These are phyloP conservation scores for Eurois occulta DNA, from an alignment of 2,888 invertebrate genomes.

Conservation along the genomic window DNA sequence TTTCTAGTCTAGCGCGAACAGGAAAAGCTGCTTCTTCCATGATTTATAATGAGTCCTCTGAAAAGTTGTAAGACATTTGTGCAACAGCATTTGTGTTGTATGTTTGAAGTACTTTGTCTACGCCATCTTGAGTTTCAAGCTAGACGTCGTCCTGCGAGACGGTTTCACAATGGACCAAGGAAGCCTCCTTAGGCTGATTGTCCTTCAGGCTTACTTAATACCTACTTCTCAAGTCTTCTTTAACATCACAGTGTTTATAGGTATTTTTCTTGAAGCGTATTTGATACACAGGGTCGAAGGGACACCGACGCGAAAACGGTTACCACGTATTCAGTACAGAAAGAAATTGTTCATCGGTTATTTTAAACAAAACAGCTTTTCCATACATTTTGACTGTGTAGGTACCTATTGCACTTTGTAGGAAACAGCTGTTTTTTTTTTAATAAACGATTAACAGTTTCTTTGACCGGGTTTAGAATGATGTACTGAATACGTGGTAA, in stretches of 20 bases:
- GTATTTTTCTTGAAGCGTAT: background rate
- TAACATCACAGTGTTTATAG: background rate
- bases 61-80: background rate
- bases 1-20: background rate
- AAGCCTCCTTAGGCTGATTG: no score
- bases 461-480: no score
- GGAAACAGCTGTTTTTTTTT: no score
- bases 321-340: no score
- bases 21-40: background rate
- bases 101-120: background rate
- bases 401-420: no score
- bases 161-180: constrained; percentile 22
- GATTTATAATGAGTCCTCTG: background rate
- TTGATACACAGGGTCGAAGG: no score
- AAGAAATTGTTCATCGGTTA: no score
- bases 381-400: no score
- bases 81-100: background rate
- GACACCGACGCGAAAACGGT: no score
- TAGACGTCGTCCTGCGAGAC: constrained; percentile 12
- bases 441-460: no score
- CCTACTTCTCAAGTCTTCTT: constrained; percentile 2
- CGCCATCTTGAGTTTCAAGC: constrained; percentile 22
- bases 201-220: background rate
- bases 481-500: no score
- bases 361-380: no score